Percentiles rank a stretch among this genome's conserved stretches.
These are phyloP conservation scores for Esox lucius DNA, from an alignment of 2,797 vertebrate species.

Conservation along the genomic window DNA sequence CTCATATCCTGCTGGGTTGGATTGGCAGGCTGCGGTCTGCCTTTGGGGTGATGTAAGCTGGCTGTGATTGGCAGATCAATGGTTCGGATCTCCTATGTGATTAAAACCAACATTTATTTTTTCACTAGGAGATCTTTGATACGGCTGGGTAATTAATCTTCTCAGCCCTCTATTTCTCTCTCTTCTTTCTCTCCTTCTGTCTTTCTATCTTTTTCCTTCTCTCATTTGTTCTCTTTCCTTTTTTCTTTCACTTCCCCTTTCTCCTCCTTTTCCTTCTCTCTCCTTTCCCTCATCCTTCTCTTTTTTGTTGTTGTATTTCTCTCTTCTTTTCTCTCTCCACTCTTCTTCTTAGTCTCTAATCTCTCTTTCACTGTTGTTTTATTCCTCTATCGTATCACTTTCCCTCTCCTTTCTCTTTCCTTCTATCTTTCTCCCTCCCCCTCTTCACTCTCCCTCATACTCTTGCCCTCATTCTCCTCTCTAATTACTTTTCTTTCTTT, in stretches of 20 bases:
- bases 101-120: conserved; percentile 29
- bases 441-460: too few relatives aligned
- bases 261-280: neutral
- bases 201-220: conserved; percentile 5
- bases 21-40: conserved; percentile 6
- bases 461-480: too few relatives aligned
- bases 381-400: too few relatives aligned
- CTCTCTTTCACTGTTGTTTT: too few relatives aligned
- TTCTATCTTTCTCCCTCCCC: too few relatives aligned
- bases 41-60: conserved; percentile 30
- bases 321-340: neutral
- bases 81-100: conserved; percentile 28
- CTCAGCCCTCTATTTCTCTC: neutral
- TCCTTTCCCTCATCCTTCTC: neutral
- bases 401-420: too few relatives aligned
- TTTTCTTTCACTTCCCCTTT: neutral
- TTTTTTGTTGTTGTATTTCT: neutral
- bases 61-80: conserved; percentile 44
- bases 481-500: too few relatives aligned
- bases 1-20: conserved; percentile 26
- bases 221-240: neutral
- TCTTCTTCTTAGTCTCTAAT: neutral
- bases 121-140: conserved; percentile 19
- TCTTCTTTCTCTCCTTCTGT: conserved; percentile 11
- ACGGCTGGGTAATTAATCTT: conserved; percentile 6